phyloP scores from a whole-genome alignment of 2,888 invertebrate species.

The Caenorhabditis sp. region DNA sequence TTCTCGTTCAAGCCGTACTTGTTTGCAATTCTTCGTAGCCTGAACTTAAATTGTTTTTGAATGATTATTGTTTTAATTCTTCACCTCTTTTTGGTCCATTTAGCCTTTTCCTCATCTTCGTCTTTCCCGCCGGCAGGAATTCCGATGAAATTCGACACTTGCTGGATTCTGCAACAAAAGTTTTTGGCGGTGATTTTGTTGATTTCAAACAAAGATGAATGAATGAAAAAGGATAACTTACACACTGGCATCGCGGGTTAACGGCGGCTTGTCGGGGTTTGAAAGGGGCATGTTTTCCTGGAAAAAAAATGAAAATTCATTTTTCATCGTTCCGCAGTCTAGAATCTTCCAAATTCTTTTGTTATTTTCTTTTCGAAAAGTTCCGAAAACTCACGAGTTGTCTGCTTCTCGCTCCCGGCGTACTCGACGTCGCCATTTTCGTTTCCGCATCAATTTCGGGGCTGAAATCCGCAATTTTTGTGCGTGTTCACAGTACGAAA shows the following conservation, averaged over 20 bases:
- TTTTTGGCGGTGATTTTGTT: too few relatives aligned
- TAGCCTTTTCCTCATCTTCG: constrained; percentile 20
- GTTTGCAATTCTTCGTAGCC: constrained; percentile 22
- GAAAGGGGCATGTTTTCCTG: constrained; percentile 31
- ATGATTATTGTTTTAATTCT: background rate
- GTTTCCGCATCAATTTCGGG: constrained; percentile 31
- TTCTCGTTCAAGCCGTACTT: constrained; percentile 24
- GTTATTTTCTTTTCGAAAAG: constrained; percentile 3
- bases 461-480: too few relatives aligned
- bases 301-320: background rate
- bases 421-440: constrained; percentile 29
- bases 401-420: constrained; percentile 22
- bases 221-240: background rate
- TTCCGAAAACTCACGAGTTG: constrained; percentile 1
- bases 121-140: background rate
- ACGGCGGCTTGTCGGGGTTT: constrained; percentile 20
- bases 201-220: background rate
- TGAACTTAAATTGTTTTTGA: constrained; percentile 1
- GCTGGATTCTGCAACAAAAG: constrained; percentile 37
- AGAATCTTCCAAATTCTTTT: background rate
- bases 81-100: constrained; percentile 35
- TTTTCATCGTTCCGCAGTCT: background rate
- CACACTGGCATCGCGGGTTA: constrained; percentile 27
- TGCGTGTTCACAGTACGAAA: background rate
- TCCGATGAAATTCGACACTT: constrained; percentile 38